phyloP scores from a whole-genome alignment of 1,140 invertebrate genomes.

The Aphaenogaster ashmeadi region DNA sequence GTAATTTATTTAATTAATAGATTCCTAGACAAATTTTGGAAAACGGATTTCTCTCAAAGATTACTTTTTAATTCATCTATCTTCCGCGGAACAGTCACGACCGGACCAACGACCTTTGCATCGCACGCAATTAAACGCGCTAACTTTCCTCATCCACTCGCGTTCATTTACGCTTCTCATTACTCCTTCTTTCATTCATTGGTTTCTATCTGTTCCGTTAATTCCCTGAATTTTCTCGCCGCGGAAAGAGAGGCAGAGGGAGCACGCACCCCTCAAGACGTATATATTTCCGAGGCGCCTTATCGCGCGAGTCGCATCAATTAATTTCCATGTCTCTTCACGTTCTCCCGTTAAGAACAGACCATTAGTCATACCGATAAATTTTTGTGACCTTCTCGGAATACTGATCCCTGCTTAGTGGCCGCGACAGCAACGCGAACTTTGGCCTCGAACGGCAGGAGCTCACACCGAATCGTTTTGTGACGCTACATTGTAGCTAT shows the following conservation, averaged over 20 bases:
- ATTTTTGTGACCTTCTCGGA: conserved; percentile 46
- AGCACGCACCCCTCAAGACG: not conserved
- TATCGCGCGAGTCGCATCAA: conserved; percentile 29
- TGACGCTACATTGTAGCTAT: not conserved
- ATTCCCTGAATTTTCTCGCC: conserved; percentile 22
- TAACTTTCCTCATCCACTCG: conserved; percentile 6
- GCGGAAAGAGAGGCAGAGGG: not conserved
- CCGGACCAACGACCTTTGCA: not conserved
- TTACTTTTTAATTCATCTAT: not conserved
- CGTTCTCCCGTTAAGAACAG: conserved; percentile 17
- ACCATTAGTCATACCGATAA: conserved; percentile 39
- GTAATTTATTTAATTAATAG: not conserved
- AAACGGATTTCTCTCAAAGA: not conserved
- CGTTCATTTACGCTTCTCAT: conserved; percentile 6
- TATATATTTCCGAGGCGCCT: not conserved
- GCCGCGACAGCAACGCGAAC: conserved; percentile 9
- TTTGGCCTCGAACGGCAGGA: conserved; percentile 1
- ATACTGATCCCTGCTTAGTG: conserved; percentile 14
- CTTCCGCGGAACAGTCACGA: not conserved
- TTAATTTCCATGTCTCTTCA: conserved; percentile 43
- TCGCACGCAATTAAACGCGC: not conserved
- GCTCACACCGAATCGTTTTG: conserved; percentile 14
- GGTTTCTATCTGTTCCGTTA: not conserved
- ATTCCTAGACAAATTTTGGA: not conserved
- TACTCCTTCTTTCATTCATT: conserved; percentile 24